A percentile compares a stretch with the other conserved stretches of the same genome.
phyloP scores from a whole-genome alignment of 2,888 invertebrate genomes.

The Exephanes ischioxanthus region DNA sequence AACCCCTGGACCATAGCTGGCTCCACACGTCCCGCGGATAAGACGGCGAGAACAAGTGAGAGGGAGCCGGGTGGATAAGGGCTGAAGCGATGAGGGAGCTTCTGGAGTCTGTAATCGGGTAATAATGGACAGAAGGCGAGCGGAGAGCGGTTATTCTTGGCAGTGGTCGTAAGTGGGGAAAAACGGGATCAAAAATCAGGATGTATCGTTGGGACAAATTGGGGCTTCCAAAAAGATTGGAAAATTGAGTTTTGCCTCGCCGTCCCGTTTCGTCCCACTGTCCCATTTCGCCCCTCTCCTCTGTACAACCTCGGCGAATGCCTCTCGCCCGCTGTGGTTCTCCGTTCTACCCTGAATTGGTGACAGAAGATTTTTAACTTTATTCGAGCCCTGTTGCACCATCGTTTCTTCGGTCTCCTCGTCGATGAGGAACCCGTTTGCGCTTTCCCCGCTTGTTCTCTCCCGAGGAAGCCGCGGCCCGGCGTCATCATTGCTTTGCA shows the following conservation, averaged over 20 bases:
- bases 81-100: neutral
- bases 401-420: slow-evolving; percentile 57
- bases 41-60: neutral
- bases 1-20: neutral
- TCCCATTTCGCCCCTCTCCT: no score
- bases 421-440: slow-evolving; percentile 49
- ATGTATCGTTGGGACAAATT: no score
- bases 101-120: neutral
- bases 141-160: neutral
- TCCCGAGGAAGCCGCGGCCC: neutral
- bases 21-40: neutral
- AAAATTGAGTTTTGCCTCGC: no score
- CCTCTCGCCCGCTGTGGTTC: neutral
- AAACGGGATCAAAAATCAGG: no score
- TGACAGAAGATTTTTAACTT: slow-evolving; percentile 35
- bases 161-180: no score
- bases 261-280: no score
- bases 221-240: no score
- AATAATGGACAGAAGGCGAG: neutral
- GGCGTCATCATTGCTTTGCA: slow-evolving; percentile 68
- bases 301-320: slow-evolving; percentile 1
- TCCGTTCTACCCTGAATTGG: neutral
- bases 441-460: neutral
- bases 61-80: neutral
- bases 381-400: neutral